phyloP scores from a whole-genome alignment of 1,140 invertebrate genomes.

The Anastrepha ludens region DNA sequence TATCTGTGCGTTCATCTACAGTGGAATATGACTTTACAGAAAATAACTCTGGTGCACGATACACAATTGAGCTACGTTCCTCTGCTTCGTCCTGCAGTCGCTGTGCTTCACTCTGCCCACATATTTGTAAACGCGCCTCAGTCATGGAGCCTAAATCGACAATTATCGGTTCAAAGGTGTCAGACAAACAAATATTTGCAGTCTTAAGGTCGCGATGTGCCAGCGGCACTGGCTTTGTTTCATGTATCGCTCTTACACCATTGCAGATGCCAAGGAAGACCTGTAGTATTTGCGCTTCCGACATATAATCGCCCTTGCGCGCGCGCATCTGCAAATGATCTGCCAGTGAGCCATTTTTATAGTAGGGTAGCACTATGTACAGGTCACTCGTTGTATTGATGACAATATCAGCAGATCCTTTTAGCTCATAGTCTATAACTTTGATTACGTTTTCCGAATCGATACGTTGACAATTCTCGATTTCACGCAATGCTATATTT shows the following conservation, averaged over 20 bases:
- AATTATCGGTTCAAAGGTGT: constrained; percentile 83
- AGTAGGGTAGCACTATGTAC: constrained; percentile 86
- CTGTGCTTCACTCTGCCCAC: constrained; percentile 82
- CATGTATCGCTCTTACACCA: constrained; percentile 85
- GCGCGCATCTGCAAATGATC: constrained; percentile 81
- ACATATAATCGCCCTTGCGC: constrained; percentile 79
- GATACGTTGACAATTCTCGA: constrained; percentile 83
- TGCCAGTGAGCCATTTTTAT: constrained; percentile 86
- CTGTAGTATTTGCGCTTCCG: constrained; percentile 80
- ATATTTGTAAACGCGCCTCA: constrained; percentile 84
- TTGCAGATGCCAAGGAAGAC: constrained; percentile 86
- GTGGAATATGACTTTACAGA: constrained; percentile 87
- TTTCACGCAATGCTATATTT: constrained; percentile 83
- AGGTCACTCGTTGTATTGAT: constrained; percentile 84
- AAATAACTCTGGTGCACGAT: constrained; percentile 91
- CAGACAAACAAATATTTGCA: constrained; percentile 85
- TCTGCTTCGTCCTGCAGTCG: constrained; percentile 87
- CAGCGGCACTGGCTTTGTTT: constrained; percentile 82
- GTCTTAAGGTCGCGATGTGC: constrained; percentile 91
- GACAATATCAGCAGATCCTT: constrained; percentile 79
- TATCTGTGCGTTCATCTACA: constrained; percentile 90
- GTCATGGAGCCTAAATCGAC: constrained; percentile 91
- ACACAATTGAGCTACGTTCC: constrained; percentile 91
- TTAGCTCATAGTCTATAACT: constrained; percentile 82
- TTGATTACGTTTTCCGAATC: constrained; percentile 87